Conservation (phyloP, 2,888 invertebrate genomes). For the Leptopterna dolabrata region DNA sequence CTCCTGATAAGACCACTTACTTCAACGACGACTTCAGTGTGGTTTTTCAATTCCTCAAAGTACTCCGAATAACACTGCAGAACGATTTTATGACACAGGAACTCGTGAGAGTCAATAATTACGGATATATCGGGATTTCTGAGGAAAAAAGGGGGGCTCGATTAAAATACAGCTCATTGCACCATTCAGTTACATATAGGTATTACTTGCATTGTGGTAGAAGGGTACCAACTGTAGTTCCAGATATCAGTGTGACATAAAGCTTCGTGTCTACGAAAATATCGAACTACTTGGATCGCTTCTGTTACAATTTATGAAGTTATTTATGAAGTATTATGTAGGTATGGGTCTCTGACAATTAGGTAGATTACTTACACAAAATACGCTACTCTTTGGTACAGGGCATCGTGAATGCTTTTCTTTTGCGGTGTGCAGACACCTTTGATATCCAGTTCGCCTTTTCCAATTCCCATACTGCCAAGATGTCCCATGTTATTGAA, state of each 20-base stretch:
- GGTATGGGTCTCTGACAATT: too few species aligned
- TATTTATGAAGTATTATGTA: too few species aligned
- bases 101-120: constrained; percentile 75
- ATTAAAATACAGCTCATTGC: neutral
- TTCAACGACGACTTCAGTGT: constrained; percentile 9
- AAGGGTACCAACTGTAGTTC: too few species aligned
- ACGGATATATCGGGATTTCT: constrained; percentile 73
- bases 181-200: neutral
- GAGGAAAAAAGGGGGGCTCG: constrained; percentile 50
- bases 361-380: neutral
- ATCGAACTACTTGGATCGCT: too few species aligned
- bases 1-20: neutral
- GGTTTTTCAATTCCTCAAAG: constrained; percentile 69
- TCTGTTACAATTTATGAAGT: too few species aligned
- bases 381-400: constrained; percentile 31
- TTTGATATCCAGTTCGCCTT: neutral
- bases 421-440: constrained; percentile 22
- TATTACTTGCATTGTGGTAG: too few species aligned
- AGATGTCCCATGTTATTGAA: neutral
- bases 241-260: too few species aligned
- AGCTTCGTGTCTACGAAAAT: too few species aligned
- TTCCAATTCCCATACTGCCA: neutral
- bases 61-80: constrained; percentile 77
- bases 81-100: constrained; percentile 77
- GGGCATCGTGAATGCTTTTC: constrained; percentile 6